Percentiles rank a stretch among this genome's conserved stretches.
phyloP scores from a whole-genome alignment of 2,797 vertebrate genomes.

The Halcyon leucocephala region DNA sequence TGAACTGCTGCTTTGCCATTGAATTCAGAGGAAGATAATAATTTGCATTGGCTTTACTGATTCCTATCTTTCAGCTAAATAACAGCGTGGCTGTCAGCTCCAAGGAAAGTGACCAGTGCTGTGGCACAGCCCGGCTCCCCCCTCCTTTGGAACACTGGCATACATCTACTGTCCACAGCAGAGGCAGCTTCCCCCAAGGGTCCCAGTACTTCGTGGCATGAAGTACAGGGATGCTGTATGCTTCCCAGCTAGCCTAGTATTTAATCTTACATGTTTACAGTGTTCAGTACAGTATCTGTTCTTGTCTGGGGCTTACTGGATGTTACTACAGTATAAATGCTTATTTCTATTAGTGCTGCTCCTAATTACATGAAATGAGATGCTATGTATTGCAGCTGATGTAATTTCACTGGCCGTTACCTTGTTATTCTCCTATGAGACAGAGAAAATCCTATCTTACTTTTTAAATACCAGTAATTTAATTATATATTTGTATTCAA shows the following conservation, averaged over 20 bases:
- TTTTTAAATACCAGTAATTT: conserved; percentile 52
- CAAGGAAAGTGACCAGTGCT: not conserved
- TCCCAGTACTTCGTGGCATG: not conserved
- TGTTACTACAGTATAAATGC: not conserved
- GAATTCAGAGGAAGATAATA: not conserved
- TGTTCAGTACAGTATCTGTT: not conserved
- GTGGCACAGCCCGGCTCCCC: not conserved
- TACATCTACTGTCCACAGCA: rapidly evolving
- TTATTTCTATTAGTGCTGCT: conserved; percentile 49
- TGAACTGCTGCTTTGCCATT: not conserved
- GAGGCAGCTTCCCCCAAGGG: not conserved
- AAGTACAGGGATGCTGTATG: not conserved
- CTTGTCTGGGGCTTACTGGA: not conserved
- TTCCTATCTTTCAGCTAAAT: not conserved
- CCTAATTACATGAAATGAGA: conserved; percentile 48
- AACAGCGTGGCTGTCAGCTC: not conserved
- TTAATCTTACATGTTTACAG: not conserved
- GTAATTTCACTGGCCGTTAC: conserved; percentile 57
- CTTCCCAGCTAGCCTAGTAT: not conserved
- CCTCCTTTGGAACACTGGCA: not conserved
- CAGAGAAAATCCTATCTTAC: conserved; percentile 25
- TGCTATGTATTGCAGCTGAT: conserved; percentile 19
- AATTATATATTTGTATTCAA: conserved; percentile 11
- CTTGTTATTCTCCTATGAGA: conserved; percentile 55
- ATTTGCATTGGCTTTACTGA: not conserved